These are phyloP conservation scores for Sphaerophoria rueppellii DNA, from an alignment of 2,888 invertebrate species.

Conservation along the genomic window DNA sequence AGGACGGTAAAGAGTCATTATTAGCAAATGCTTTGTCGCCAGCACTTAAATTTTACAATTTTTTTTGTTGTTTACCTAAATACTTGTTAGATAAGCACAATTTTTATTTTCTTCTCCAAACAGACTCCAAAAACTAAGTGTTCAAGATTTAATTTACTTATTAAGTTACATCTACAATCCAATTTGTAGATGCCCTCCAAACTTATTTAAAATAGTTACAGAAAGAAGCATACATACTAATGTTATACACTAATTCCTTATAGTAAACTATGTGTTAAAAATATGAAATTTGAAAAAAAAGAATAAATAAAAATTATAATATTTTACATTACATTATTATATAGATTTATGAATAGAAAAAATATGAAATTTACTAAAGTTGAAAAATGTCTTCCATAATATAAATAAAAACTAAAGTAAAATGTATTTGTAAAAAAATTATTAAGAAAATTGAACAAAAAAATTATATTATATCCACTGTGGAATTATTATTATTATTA, in stretches of 20 bases:
- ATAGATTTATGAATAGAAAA: conserved; percentile 55
- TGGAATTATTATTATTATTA: conserved; percentile 45
- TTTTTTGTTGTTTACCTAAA: background rate
- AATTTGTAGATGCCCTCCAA: background rate
- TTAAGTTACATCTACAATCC: too few species aligned
- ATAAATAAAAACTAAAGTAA: conserved; percentile 67
- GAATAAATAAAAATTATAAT: conserved; percentile 33
- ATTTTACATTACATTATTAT: conserved; percentile 54
- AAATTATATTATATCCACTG: conserved; percentile 56
- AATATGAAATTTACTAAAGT: conserved; percentile 69
- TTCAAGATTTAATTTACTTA: background rate
- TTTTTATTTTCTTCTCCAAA: background rate
- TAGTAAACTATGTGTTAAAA: conserved; percentile 41
- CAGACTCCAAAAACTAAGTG: background rate
- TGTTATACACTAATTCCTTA: conserved; percentile 46
- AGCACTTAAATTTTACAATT: conserved; percentile 9
- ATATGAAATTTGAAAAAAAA: conserved; percentile 30
- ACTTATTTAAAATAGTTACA: conserved; percentile 23
- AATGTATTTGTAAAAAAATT: conserved; percentile 32
- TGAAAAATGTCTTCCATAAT: conserved; percentile 74
- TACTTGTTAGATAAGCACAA: conserved; percentile 29
- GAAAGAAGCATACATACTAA: conserved; percentile 28
- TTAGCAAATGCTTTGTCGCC: conserved; percentile 16
- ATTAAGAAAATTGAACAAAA: conserved; percentile 27
- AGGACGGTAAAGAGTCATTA: conserved; percentile 11